A percentile compares a stretch with the other conserved stretches of the same genome.
Evolutionary conservation across 2,113 vertebrate species (phyloP).

Genomic region (Tetrax tetrax): DNA sequence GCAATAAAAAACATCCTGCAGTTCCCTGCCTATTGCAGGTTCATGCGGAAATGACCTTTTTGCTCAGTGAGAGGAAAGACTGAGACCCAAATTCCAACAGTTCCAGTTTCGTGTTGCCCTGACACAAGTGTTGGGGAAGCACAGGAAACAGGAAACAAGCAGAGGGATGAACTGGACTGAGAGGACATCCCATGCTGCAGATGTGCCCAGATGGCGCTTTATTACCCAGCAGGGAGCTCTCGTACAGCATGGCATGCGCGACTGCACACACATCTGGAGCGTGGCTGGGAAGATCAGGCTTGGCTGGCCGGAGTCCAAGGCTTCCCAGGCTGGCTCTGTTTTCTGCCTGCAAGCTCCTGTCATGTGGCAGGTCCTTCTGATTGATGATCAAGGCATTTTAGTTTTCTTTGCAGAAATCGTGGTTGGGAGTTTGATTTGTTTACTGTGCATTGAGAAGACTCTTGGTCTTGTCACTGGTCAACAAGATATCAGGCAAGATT

Average conservation of each 20-base stretch:
- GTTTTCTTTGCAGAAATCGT: not conserved
- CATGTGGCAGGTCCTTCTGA: not conserved
- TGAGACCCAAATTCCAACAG: not conserved
- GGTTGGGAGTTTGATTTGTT: not conserved
- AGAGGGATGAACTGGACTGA: not conserved
- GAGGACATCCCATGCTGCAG: not conserved
- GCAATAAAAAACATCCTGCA: too few relatives aligned
- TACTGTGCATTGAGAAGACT: not conserved
- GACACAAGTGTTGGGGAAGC: not conserved
- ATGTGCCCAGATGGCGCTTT: not conserved
- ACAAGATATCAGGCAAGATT: not conserved
- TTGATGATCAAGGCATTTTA: not conserved
- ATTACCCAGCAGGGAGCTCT: not conserved
- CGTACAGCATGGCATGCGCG: rapidly evolving
- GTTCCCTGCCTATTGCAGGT: too few relatives aligned
- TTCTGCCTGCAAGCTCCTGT: not conserved
- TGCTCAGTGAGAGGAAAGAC: not conserved
- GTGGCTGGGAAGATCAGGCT: not conserved
- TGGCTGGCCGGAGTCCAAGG: not conserved
- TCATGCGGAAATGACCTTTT: not conserved
- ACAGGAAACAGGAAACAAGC: not conserved
- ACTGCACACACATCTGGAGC: not conserved
- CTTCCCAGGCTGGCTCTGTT: not conserved
- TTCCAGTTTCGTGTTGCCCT: not conserved
- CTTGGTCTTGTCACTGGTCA: not conserved